Evolutionary conservation across 2,888 invertebrate genomes (phyloP), one percentile per base, ranked within the genome.

Genomic region (Morpho achilles): DNA sequence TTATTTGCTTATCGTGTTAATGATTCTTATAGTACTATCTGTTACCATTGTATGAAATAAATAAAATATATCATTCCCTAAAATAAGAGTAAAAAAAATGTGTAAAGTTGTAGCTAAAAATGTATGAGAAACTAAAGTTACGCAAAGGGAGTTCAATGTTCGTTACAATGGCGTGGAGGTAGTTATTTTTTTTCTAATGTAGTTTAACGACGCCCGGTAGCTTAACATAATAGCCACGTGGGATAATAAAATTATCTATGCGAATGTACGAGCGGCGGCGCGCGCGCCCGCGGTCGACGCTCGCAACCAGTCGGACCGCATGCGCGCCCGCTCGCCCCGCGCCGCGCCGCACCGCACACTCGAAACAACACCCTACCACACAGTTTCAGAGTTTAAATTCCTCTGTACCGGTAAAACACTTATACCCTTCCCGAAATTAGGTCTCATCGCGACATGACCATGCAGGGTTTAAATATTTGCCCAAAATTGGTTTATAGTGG

Each of bases 241-340:
- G 68, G 63, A 44, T 61, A 62, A 64, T 64, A 60, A 58, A 60
- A 60, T 61, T 62, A 50, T 62, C 64, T 63, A 63, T 66, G 63
- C 69, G 66, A 67, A 51, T 66, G 70, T 69, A 67, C 70, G 59
- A 50, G 41, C 47, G 74, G 69, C 73, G 74, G 83, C 84, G 85
- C 83, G 84, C 82, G 84, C 85, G 84, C 82, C 87, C 83, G 82
- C 88, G 88, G 89, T 89, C 89, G 89, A 82, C 89, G 89, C 75
- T 88, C 88, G 88, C 87, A 87, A 88, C 88, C 89, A 87, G 89
- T 88, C 82, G 70, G 81, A 86, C 89, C 80, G 84, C 88, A 78
- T 83, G 75, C 82, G 78, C 76, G 32, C 32, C 32, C 32, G 32
- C 67, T 64, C 72, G 69, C 73, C 71, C 69, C 65, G 77, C 73